Evolutionary conservation across 2,797 vertebrate genomes (phyloP), one percentile per base, ranked within the genome.

Genomic region (Poeciliopsis infans): DNA sequence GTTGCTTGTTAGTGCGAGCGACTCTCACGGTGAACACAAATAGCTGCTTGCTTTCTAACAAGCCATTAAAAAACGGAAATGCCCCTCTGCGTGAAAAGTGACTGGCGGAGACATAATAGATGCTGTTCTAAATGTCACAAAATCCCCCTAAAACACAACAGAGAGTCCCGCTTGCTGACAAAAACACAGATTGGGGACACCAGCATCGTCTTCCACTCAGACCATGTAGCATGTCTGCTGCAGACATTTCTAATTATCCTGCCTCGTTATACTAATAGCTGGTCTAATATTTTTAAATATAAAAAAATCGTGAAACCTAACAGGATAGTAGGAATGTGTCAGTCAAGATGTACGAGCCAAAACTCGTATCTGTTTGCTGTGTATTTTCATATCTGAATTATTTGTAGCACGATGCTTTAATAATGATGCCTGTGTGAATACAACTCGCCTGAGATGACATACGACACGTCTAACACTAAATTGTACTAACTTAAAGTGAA

Each of bases 1-100:
- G 46, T 81, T 80, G 84, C 85, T 91, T 85, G 88, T 91, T 90
- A 89, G 86, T 75, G 20, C 71, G 33, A 73, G 51, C 68, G 70
- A 51, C 70, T 79, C 41, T 55, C 75, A 59, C 79, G 25, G 15
- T 41, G 72, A 72, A 53, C 70, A 16, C 76, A 46, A 51, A 77
- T 74, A 77, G 78, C 81, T 70, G 85, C 81, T 55, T 49, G 77
- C 43, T 77, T 77, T 71, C 82, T 88, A 90, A 91, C 85, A 81
- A 89, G 86, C 83, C 71, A 88, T 89, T 90, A 85, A 85, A 86
- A 82, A 41, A 71, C 43, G 57, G 70, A 77, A 77, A 76, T 80
- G 70, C 76, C 13, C 33, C 70, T 74, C 59, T 36, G 5, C 70
- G 73, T 80, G 76, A 78, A 28, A 47, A 61, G 73, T 55, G 72